phyloP scores from a whole-genome alignment of 64 coral and sea anemone species.

The Dendronephthya gigantea region DNA sequence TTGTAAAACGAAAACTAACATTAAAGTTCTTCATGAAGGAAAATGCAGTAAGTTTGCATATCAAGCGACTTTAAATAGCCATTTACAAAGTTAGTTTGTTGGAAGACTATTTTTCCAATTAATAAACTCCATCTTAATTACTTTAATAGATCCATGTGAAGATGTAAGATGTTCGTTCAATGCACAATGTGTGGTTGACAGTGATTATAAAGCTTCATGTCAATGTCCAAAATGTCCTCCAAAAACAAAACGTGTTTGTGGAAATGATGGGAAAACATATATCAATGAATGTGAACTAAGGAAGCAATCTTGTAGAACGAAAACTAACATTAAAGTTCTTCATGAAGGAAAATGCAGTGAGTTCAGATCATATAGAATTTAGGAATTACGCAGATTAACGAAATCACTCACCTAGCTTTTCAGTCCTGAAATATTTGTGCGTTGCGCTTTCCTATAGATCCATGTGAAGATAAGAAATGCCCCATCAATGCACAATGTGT shows the following conservation, averaged over 20 bases:
- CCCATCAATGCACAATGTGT: not conserved
- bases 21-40: not conserved
- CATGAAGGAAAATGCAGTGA: not conserved
- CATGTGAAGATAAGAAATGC: not conserved
- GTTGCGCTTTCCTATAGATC: not conserved
- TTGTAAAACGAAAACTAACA: not conserved
- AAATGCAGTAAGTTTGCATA: not conserved
- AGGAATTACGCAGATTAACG: no score
- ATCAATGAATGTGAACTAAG: not conserved
- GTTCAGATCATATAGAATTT: not conserved
- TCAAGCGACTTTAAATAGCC: no score
- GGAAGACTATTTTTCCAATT: no score
- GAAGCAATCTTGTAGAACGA: not conserved
- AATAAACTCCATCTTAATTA: not conserved
- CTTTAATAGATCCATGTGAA: not conserved
- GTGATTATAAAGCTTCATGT: not conserved
- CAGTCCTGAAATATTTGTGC: no score
- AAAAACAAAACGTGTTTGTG: not conserved
- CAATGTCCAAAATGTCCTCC: slow-evolving; percentile 4
- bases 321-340: not conserved
- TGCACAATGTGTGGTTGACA: not conserved
- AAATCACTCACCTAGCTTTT: no score
- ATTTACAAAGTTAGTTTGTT: no score
- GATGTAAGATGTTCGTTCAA: not conserved
- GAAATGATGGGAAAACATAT: not conserved